These are phyloP conservation scores for Agrotis segetum DNA, from an alignment of 2,888 invertebrate genomes.

Conservation along the genomic window DNA sequence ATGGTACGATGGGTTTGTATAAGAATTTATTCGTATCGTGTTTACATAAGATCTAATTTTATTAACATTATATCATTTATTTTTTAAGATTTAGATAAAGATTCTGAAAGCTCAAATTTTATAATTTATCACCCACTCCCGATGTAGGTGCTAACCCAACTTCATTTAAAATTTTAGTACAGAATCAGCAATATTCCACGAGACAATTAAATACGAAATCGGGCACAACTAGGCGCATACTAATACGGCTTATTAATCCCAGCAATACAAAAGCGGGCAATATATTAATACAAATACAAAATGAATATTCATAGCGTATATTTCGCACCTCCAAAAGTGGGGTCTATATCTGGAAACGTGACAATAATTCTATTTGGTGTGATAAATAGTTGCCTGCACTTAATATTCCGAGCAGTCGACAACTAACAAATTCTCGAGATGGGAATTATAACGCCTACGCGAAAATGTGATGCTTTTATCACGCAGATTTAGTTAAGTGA, in stretches of 20 bases:
- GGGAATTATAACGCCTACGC: constrained; percentile 13
- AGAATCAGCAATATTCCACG: background rate
- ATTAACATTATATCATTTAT: too few species aligned
- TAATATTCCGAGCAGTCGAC: constrained; percentile 52
- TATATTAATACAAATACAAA: constrained; percentile 43
- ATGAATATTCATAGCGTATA: constrained; percentile 58
- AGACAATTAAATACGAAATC: background rate
- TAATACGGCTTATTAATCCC: constrained; percentile 43
- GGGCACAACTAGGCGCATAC: constrained; percentile 6
- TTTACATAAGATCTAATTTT: too few species aligned
- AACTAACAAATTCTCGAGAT: constrained; percentile 29
- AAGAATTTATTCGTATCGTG: background rate
- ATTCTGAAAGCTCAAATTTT: background rate
- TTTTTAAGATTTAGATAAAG: background rate
- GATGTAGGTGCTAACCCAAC: background rate
- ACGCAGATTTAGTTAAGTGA: constrained; percentile 30
- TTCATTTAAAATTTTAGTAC: background rate
- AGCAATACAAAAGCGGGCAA: constrained; percentile 28
- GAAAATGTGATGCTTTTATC: constrained; percentile 17
- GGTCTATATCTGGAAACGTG: constrained; percentile 56
- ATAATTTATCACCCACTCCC: background rate
- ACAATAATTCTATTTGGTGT: constrained; percentile 48
- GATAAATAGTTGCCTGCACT: constrained; percentile 47
- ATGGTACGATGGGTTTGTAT: background rate
- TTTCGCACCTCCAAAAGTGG: constrained; percentile 43